Evolutionary conservation across 1,140 invertebrate species (phyloP).

Genomic region (Phortica variegata): DNA sequence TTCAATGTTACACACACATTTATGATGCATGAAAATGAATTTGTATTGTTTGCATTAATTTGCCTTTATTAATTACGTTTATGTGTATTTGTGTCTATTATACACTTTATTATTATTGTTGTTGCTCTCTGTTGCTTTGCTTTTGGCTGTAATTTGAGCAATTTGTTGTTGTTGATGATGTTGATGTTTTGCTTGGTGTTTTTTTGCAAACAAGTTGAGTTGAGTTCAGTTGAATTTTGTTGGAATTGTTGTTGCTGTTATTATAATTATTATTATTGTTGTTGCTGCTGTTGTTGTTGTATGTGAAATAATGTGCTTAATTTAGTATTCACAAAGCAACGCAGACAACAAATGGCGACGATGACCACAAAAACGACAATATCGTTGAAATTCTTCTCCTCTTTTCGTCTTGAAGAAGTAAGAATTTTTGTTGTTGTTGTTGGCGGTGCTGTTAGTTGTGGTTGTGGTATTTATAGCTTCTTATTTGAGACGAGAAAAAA

Average conservation of each 20-base stretch:
- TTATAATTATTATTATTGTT: conserved; percentile 6
- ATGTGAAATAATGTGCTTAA: conserved; percentile 32
- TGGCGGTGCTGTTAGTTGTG: conserved; percentile 23
- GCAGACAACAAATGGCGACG: conserved; percentile 12
- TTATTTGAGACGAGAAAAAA: too few species aligned
- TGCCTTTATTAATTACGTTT: conserved; percentile 54
- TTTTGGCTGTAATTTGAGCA: conserved; percentile 42
- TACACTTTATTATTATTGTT: background rate
- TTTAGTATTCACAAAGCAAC: conserved; percentile 54
- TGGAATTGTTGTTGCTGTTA: background rate
- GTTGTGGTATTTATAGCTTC: too few species aligned
- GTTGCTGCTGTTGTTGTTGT: conserved; percentile 7
- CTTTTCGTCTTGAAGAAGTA: too few species aligned
- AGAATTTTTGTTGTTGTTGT: conserved; percentile 32
- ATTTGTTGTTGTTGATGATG: conserved; percentile 18
- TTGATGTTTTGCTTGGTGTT: background rate
- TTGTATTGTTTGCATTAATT: conserved; percentile 55
- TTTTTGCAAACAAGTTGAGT: background rate
- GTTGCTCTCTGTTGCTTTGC: background rate
- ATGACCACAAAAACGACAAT: too few species aligned
- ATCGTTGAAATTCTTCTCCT: too few species aligned
- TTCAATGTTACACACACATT: too few species aligned
- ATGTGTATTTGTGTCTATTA: conserved; percentile 23
- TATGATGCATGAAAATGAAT: conserved; percentile 45
- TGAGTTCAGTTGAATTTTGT: background rate